Percentiles rank a stretch among this genome's conserved stretches.
These are phyloP conservation scores for Megaleporinus macrocephalus DNA, from an alignment of 2,113 vertebrate genomes.

Conservation along the genomic window DNA sequence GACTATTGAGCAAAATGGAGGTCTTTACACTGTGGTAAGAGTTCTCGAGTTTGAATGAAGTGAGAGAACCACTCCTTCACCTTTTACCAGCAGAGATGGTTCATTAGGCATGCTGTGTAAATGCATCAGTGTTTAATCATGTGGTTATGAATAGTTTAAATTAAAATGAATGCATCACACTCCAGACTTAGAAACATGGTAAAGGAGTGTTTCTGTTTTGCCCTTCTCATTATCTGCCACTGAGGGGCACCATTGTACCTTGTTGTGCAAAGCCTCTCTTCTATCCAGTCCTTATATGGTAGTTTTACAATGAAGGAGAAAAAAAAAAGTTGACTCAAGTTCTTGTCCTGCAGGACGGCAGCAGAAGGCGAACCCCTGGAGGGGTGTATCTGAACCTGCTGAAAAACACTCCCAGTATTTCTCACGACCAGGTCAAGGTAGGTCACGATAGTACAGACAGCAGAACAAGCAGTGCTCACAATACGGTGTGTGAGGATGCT, in stretches of 20 bases:
- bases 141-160: neutral
- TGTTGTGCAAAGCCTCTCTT: no score
- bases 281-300: neutral
- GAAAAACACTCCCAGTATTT: constrained; percentile 92
- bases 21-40: constrained; percentile 89
- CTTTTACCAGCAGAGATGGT: no score
- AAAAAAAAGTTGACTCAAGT: neutral
- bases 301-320: neutral
- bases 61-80: neutral
- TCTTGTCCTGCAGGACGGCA: constrained; percentile 82
- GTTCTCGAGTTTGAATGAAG: neutral
- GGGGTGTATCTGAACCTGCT: constrained; percentile 94
- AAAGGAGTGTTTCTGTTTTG: neutral
- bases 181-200: neutral
- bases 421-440: constrained; percentile 88
- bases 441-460: neutral
- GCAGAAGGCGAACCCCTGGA: constrained; percentile 92
- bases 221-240: neutral
- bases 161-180: neutral
- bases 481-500: neutral
- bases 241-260: neutral
- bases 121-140: neutral
- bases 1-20: constrained; percentile 90
- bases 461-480: neutral
- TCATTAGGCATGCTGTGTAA: neutral